A percentile compares a stretch with the other conserved stretches of the same genome.
These are phyloP conservation scores for Nettapus auritus DNA, from an alignment of 2,113 vertebrate genomes.

Conservation along the genomic window DNA sequence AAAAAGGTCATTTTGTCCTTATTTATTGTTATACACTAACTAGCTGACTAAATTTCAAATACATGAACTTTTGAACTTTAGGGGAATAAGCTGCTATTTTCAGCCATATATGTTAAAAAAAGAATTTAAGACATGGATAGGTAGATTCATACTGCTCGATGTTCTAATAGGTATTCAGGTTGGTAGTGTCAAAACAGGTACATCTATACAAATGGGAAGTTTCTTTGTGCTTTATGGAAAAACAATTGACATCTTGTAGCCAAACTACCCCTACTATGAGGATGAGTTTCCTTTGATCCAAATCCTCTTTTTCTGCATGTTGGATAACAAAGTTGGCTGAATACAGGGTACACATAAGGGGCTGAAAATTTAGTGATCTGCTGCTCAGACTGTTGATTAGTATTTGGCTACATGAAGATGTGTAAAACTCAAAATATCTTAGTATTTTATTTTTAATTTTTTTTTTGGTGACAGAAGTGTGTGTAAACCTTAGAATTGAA, in stretches of 20 bases:
- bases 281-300: background rate
- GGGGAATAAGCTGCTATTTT: background rate
- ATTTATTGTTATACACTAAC: background rate
- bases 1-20: background rate
- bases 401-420: background rate
- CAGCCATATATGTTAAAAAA: background rate
- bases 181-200: background rate
- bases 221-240: background rate
- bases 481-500: background rate
- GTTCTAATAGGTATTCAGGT: background rate
- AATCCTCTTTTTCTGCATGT: background rate
- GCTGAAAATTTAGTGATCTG: background rate
- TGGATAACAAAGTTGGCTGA: background rate
- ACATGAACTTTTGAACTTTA: background rate
- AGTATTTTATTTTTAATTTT: background rate
- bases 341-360: background rate
- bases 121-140: background rate
- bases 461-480: background rate
- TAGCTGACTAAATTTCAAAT: background rate
- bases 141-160: background rate
- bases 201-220: background rate
- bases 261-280: background rate
- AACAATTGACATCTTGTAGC: background rate
- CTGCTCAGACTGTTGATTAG: background rate
- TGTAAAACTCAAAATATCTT: background rate